Evolutionary conservation across 2,113 vertebrate genomes (phyloP), one percentile per base, ranked within the genome.

Genomic region (Copsychus sechellarum): DNA sequence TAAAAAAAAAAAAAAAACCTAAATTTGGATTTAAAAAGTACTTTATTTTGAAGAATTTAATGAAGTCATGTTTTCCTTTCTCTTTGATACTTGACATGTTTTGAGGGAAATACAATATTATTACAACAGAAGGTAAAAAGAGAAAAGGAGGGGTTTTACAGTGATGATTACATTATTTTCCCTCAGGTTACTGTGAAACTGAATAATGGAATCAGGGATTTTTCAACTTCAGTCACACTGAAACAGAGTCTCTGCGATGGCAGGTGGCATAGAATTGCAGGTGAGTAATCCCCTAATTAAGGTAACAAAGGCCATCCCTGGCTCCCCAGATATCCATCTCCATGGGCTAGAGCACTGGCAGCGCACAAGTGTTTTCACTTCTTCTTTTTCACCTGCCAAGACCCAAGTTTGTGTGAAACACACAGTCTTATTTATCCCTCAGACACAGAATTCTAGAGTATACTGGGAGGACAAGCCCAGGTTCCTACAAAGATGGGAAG

Each of bases 211-310:
- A 96, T 98, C 80, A 96, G 91, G 61, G 98, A 99, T 84, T 99
- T 99, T 97, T 98, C 98, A 89, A 99, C 99, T 65, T 98, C 98
- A 81, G 98, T 99, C 26, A 97, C 96, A 86, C 97, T 98, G 29
- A 98, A 95, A 90, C 98, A 98, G 87, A 98, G 97, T 82, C 95
- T 99, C 56, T 99, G 99, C 17, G 98, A 98, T 57, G 99, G 99
- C 48, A 98, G 84, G 73, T 99, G 99, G 99, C 99, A 99, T 97
- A 98, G 98, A 95, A 98, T 99, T 76, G 98, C 98, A 97, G 98
- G 99, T 99, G 71, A 97, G 97, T 76, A 88, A 47, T 38, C 16
- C 17, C 36, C 29, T 72, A 69, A 57, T 31, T n/a, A 70, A 77
- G 22, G 40, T 36, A 13, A 58, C 7, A 65, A 15, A 65, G 16